A percentile compares a stretch with the other conserved stretches of the same genome.
These are phyloP conservation scores for Zosterops pallidus DNA, from an alignment of 2,113 vertebrate species.

Conservation along the genomic window DNA sequence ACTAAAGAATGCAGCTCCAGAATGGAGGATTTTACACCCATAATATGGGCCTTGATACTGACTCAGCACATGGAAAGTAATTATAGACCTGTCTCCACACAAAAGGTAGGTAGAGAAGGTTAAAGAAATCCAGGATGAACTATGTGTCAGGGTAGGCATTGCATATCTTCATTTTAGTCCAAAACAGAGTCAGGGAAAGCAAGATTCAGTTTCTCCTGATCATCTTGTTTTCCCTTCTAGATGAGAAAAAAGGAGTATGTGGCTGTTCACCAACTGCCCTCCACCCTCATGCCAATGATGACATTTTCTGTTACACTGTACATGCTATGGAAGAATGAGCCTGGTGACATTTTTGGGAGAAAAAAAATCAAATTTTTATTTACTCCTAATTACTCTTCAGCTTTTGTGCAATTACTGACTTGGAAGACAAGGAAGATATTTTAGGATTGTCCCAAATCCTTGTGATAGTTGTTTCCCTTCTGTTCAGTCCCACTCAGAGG, in stretches of 20 bases:
- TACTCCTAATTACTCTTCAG: neutral
- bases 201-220: neutral
- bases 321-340: slow-evolving; percentile 7
- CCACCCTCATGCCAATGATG: slow-evolving; percentile 40
- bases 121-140: neutral
- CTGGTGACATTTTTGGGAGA: neutral
- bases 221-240: slow-evolving; percentile 9
- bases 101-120: neutral
- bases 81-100: neutral
- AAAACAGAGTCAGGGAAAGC: neutral
- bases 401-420: neutral
- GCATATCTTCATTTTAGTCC: neutral
- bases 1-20: neutral
- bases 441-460: neutral
- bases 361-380: neutral
- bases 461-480: neutral
- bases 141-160: neutral
- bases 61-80: neutral
- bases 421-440: neutral
- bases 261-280: slow-evolving; percentile 2
- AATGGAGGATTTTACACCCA: neutral
- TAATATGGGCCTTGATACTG: neutral
- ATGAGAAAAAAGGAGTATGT: neutral
- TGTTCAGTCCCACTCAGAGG: neutral
- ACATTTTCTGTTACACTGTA: slow-evolving; percentile 45